Base-by-base conservation (phyloP, 2,888 invertebrate genomes). In the Chymomyza amoena region DNA sequence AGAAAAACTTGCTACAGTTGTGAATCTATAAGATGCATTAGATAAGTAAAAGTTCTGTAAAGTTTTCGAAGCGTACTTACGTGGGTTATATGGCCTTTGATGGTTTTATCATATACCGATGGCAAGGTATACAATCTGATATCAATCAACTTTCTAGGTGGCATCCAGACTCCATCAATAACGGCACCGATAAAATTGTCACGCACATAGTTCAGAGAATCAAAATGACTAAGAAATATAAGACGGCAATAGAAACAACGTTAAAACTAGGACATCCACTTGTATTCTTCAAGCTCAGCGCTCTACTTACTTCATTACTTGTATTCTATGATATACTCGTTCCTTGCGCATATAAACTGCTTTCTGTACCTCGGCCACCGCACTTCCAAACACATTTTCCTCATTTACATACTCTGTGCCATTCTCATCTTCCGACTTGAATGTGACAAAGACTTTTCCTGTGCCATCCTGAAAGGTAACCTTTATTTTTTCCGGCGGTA, bases 281-380 rank as follows among this genome's bases (percentile, higher is more conserved):
- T 25, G 25, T 25, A 4, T 25, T 25, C 2, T 0, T 25, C 25
- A 4, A 25, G 3, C 25, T 25, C 25, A 25, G 25, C 4, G 25
- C 25, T 25, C n/a, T 39, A 80, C 90, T 86, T 79, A 91, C 92
- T 89, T 88, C 89, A 91, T 90, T 1, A 92, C 86, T 54, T 83
- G 82, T 5, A 92, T 54, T 0, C 72, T 61, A 2, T 79, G 80
- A 6, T 69, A 69, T 5, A 69, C 52, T 25, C 92, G 92, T 0
- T 95, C 88, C 61, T 94, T 93, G 36, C 95, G 92, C 89, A 95
- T 93, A 90, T 96, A 95, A 0, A 97, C 86, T 0, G 96, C 95
- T 81, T 95, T 94, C 90, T 96, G 96, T 0, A 97, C 94, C n/a
- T 95, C 93, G 20, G 93, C 91, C 13, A 93, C 91, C 39, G 96